Percentiles rank a stretch among this genome's conserved stretches.
Conservation (phyloP, 2,113 vertebrate species). For the Dromaius novaehollandiae region DNA sequence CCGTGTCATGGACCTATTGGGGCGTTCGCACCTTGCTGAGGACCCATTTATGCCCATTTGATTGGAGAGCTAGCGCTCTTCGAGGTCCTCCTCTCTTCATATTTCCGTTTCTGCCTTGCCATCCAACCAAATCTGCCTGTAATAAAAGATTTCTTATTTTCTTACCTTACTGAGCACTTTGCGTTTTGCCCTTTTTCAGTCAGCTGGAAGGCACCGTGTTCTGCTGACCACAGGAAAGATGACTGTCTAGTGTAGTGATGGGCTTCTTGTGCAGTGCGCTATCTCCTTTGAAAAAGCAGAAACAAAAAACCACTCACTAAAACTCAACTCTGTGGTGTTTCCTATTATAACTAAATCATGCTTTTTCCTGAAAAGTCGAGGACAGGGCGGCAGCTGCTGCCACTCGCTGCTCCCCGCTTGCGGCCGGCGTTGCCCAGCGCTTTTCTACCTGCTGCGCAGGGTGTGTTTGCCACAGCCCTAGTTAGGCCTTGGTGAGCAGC, state of each 20-base stretch:
- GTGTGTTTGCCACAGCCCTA: neutral
- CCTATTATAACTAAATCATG: neutral
- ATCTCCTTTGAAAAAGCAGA: neutral
- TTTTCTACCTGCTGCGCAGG: neutral
- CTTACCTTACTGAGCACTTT: fast-evolving
- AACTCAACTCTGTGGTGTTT: neutral
- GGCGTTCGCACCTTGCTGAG: neutral
- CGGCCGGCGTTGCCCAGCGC: neutral
- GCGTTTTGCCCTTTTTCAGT: neutral
- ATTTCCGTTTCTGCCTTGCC: neutral
- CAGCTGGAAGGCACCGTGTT: neutral
- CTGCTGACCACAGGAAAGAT: neutral
- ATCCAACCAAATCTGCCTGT: neutral
- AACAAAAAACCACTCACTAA: neutral
- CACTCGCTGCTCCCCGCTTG: neutral
- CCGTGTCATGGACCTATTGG: fast-evolving
- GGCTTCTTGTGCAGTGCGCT: neutral
- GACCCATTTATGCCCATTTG: fast-evolving
- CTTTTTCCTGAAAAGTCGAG: neutral
- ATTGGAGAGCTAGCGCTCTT: neutral
- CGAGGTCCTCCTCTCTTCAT: neutral
- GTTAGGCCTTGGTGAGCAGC: neutral
- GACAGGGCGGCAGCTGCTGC: neutral
- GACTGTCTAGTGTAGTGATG: neutral
- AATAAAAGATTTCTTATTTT: too few relatives aligned